phyloP scores from a whole-genome alignment of 2,113 vertebrate species.

The Blennius ocellaris region DNA sequence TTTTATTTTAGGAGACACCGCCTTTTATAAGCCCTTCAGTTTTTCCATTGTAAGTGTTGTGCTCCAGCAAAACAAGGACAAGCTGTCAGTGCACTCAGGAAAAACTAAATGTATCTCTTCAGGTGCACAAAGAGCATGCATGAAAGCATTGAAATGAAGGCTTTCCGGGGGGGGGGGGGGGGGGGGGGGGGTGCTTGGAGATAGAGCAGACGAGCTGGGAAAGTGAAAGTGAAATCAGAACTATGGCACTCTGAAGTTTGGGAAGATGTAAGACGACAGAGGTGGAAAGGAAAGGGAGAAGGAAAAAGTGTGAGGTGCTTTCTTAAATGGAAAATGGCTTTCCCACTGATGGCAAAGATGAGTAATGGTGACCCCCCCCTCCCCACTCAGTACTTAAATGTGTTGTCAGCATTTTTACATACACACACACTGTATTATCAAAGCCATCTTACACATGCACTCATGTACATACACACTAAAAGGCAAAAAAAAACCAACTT shows the following conservation, averaged over 20 bases:
- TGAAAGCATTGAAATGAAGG: conserved; percentile 44
- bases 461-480: conserved; percentile 23
- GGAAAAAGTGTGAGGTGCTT: conserved; percentile 37
- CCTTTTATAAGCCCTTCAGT: conserved; percentile 16
- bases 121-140: conserved; percentile 29
- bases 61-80: conserved; percentile 13
- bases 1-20: background rate
- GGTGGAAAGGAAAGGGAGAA: conserved; percentile 38
- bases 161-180: conserved; percentile 15
- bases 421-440: conserved; percentile 9
- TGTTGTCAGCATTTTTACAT: conserved; percentile 60
- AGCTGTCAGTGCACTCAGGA: conserved; percentile 34
- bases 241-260: conserved; percentile 40
- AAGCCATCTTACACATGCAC: conserved; percentile 5
- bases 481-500: conserved; percentile 31
- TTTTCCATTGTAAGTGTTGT: conserved; percentile 6
- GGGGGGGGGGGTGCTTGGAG: conserved; percentile 15
- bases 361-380: conserved; percentile 59
- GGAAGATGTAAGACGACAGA: conserved; percentile 29
- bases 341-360: conserved; percentile 55
- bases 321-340: conserved; percentile 66
- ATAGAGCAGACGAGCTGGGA: background rate
- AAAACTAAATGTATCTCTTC: background rate
- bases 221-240: conserved; percentile 33
- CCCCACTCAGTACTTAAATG: conserved; percentile 18